Evolutionary conservation across 2,113 vertebrate genomes (phyloP).

Genomic region (Pipra filicauda): DNA sequence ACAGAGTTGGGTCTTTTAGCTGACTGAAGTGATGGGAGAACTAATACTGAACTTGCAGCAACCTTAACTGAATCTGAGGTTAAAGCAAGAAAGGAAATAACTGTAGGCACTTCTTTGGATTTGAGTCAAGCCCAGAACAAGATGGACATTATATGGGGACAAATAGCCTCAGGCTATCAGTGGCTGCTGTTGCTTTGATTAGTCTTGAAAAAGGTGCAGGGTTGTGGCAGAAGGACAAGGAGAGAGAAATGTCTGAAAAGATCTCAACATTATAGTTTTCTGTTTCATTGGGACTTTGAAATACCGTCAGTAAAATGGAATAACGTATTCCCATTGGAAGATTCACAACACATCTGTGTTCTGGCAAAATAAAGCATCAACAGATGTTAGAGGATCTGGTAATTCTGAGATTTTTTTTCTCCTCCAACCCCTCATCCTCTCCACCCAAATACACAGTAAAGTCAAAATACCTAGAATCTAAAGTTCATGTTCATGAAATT

Average conservation of each 20-base stretch:
- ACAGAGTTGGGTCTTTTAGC: neutral
- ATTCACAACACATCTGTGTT: neutral
- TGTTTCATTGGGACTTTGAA: neutral
- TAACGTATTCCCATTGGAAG: neutral
- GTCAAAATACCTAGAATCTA: neutral
- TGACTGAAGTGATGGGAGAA: neutral
- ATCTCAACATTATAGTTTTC: neutral
- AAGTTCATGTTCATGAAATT: neutral
- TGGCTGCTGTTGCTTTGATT: neutral
- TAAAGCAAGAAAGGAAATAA: neutral
- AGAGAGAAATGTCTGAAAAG: neutral
- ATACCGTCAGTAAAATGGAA: neutral
- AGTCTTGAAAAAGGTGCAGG: neutral
- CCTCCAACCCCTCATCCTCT: rapidly evolving
- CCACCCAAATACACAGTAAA: neutral
- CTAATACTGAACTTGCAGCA: neutral
- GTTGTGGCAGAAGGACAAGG: neutral
- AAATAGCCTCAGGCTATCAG: neutral
- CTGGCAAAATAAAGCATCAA: neutral
- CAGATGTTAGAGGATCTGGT: neutral
- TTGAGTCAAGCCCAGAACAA: neutral
- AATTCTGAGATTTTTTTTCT: neutral
- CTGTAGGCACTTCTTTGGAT: neutral
- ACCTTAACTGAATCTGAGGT: neutral
- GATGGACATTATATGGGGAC: neutral